Base-by-base conservation (phyloP, 2,888 invertebrate genomes). In the Kryphioiulus occultus region DNA sequence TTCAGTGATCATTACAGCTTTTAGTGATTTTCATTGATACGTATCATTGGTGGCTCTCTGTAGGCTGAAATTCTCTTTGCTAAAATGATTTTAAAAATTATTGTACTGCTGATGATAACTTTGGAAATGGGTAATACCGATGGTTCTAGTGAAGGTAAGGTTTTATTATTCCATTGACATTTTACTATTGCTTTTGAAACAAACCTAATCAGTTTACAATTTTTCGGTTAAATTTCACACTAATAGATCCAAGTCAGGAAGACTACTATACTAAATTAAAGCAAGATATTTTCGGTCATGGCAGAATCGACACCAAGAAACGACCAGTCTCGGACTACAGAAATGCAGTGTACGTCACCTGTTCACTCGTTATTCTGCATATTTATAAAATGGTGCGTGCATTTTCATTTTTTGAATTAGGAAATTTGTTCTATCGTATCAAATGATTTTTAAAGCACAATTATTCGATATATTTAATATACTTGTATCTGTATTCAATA, bases 211-310 rank as follows among this genome's bases (percentile, higher is more conserved):
- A n/a, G n/a, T n/a, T n/a, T n/a, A n/a, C n/a, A n/a, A n/a, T n/a
- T n/a, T n/a, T n/a, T 7, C 35, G 35, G 35, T 35, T 35, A 35
- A 35, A 35, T 35, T 35, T 84, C 22, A 68, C n/a, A 17, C 9
- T 84, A 35, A 1, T 39, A 84, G 84, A 84, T 9, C 19, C 84
- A 1, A 35, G 17, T 44, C 1, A 0, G 1, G 53, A 22, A 22
- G 53, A 53, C 30, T 53, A 86, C 44, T 22, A 47, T 86, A 2
- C 22, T 32, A 42, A 47, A n/a, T 47, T 86, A 47, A 86, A 47
- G 26, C 44, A 47, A 26, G 86, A 86, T 26, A 35, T 84, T 7
- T 84, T 86, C 26, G 47, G 86, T 12, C 19, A 39, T 47, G 9
- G 53, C 30, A 53, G 86, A 86, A 44, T 53, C 22, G 86, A 86